Conservation (phyloP, 2,888 invertebrate genomes). For the Tenthredo notha region DNA sequence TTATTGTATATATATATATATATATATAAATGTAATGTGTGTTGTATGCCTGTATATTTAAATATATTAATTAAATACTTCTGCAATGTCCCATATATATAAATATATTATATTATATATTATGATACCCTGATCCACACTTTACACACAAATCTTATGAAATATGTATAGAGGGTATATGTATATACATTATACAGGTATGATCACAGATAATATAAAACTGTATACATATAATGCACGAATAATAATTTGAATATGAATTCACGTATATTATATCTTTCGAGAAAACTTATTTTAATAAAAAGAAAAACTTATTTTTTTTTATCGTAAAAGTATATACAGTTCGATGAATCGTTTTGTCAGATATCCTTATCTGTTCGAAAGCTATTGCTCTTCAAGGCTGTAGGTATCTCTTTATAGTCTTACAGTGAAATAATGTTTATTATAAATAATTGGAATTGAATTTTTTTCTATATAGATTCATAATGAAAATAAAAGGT, state of each 20-base stretch:
- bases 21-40: not conserved
- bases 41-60: not conserved
- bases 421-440: not conserved
- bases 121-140: not conserved
- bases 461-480: not conserved
- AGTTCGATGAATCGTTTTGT: not conserved
- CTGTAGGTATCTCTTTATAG: constrained; percentile 3
- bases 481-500: not conserved
- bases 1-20: not conserved
- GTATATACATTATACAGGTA: not conserved
- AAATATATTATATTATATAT: too few species aligned
- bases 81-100: not conserved
- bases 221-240: not conserved
- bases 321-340: not conserved
- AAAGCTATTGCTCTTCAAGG: constrained; percentile 1
- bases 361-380: not conserved
- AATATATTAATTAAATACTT: not conserved
- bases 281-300: not conserved
- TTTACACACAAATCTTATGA: constrained; percentile 1
- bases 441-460: not conserved
- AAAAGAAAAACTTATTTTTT: not conserved
- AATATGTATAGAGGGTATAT: not conserved
- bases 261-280: not conserved
- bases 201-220: constrained; percentile 7
- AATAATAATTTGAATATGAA: not conserved